These are phyloP conservation scores for Xerus rutilus DNA, from an alignment of 2,797 vertebrate species.

Conservation along the genomic window DNA sequence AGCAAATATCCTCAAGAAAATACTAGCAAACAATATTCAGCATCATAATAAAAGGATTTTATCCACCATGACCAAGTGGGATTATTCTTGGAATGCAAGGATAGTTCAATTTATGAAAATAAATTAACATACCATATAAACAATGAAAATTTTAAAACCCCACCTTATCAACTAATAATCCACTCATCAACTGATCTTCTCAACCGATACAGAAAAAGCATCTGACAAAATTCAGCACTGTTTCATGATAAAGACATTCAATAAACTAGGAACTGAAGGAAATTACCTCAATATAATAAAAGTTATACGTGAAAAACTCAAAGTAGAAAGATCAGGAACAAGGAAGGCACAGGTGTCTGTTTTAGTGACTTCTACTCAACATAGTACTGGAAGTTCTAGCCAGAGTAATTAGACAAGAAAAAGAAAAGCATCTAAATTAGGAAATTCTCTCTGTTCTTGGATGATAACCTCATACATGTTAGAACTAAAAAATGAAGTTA, in stretches of 20 bases:
- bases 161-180: too few relatives aligned
- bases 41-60: background rate
- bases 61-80: background rate
- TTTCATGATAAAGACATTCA: background rate
- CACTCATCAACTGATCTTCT: background rate
- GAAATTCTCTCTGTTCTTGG: background rate
- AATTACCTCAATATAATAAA: background rate
- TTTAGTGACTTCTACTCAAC: background rate
- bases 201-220: background rate
- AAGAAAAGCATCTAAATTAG: background rate
- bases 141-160: background rate
- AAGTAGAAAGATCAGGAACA: background rate
- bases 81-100: background rate
- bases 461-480: background rate
- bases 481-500: background rate
- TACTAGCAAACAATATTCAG: background rate
- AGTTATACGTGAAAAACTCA: background rate
- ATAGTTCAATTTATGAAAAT: background rate
- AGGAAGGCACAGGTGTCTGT: background rate
- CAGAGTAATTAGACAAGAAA: background rate
- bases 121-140: background rate
- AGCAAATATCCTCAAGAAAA: background rate
- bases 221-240: background rate
- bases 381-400: background rate
- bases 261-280: background rate